Evolutionary conservation across 2,888 invertebrate species (phyloP).

Genomic region (Brachyptera putata): DNA sequence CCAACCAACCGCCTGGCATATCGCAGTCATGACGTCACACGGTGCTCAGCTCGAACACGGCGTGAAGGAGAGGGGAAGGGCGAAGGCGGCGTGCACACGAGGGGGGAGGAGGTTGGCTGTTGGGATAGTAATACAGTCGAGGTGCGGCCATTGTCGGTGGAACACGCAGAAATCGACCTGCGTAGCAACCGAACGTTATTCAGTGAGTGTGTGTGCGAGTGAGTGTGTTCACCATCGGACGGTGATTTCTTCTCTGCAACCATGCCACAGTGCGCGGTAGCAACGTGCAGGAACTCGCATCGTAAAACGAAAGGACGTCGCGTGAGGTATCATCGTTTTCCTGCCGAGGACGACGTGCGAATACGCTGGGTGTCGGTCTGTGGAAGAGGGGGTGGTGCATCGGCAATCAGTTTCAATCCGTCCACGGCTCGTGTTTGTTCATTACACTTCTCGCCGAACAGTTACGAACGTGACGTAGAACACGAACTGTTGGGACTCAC

Average conservation of each 20-base stretch:
- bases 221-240: no score
- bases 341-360: constrained; percentile 51
- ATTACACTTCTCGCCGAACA: constrained; percentile 49
- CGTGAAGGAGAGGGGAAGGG: constrained; percentile 1
- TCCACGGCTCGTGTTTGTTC: constrained; percentile 55
- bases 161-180: constrained; percentile 17
- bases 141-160: constrained; percentile 26
- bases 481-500: constrained; percentile 53
- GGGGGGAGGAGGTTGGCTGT: constrained; percentile 9
- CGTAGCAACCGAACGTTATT: background rate
- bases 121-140: constrained; percentile 22
- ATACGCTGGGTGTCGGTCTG: constrained; percentile 52
- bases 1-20: constrained; percentile 19
- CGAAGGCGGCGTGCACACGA: constrained; percentile 16
- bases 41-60: constrained; percentile 30
- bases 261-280: constrained; percentile 58
- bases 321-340: constrained; percentile 56
- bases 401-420: constrained; percentile 49
- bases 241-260: background rate
- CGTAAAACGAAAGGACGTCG: constrained; percentile 53
- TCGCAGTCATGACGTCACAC: constrained; percentile 30
- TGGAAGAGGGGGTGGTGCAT: constrained; percentile 49
- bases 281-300: constrained; percentile 54
- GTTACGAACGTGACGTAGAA: constrained; percentile 54
- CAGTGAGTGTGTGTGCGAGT: background rate